Evolutionary conservation across 2,797 vertebrate species (phyloP), one percentile per base, ranked within the genome.

Genomic region (Nothura maculosa): DNA sequence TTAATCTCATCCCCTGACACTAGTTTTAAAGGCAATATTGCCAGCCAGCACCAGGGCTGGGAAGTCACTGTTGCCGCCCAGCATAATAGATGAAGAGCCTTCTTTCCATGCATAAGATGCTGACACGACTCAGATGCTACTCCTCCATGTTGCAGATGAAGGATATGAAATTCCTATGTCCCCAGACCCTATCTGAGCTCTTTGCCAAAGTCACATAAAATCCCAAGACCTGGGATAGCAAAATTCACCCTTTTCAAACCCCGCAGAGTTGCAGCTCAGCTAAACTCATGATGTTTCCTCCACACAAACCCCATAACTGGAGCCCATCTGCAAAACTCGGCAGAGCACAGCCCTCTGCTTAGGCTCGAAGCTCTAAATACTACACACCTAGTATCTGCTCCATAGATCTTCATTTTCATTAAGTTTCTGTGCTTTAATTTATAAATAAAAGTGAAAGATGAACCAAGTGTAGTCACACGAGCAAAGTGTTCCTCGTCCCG

Each of bases 361-460:
- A 8, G 69, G 80, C 69, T 78, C 67, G 76, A 69, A 85, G 43
- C 80, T 81, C 52, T 20, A 69, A 83, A 48, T 38, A 58, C n/a
- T 57, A 57, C 50, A 64, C 13, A 30, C 0, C 1, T 3, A 1
- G 62, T 90, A 92, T 68, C 92, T 87, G 89, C 80, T 34, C 81
- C 4, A 4, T 67, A 3, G 0, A 3, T 17, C 54, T 73, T 58
- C 19, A 32, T 67, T 92, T 85, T 63, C 77, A 38, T 73, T 38
- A 87, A 50, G 52, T 79, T 74, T 50, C 73, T n/a, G 32, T 63
- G 52, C 28, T 83, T 92, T 81, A 55, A 61, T 91, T 91, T 87
- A 81, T 45, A 84, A 91, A 87, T 69, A 87, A 79, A 91, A 87
- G 47, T 21, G 74, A 82, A 95, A 95, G 89, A 85, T 15, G 52